These are phyloP conservation scores for Cecropterus lyciades DNA, from an alignment of 1,140 invertebrate species.

Conservation along the genomic window DNA sequence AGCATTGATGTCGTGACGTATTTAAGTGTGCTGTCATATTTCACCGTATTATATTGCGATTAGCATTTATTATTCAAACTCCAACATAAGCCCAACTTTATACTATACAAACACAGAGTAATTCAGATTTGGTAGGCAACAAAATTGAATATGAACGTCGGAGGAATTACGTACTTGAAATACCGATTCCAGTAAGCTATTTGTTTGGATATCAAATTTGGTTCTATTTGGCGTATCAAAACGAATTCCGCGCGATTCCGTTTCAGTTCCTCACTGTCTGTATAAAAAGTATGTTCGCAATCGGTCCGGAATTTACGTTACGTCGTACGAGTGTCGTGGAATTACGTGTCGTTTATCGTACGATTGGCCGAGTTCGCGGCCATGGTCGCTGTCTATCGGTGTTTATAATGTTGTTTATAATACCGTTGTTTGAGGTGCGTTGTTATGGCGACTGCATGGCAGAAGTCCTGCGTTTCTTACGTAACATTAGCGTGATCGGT, in stretches of 20 bases:
- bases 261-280: no score
- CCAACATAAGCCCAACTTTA: constrained; percentile 15
- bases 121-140: constrained; percentile 29
- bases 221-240: constrained; percentile 23
- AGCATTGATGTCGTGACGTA: constrained; percentile 37
- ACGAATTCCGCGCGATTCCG: no score
- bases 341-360: constrained; percentile 1
- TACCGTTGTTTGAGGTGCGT: constrained; percentile 52
- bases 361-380: background rate
- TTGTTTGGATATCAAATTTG: constrained; percentile 28
- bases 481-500: constrained; percentile 53
- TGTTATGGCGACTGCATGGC: constrained; percentile 56
- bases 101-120: constrained; percentile 24
- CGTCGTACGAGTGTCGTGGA: background rate
- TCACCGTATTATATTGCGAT: constrained; percentile 42
- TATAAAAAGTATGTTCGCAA: background rate
- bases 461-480: constrained; percentile 50
- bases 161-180: constrained; percentile 12
- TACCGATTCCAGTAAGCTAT: constrained; percentile 19
- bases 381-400: background rate
- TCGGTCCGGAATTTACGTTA: no score
- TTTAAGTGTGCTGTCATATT: constrained; percentile 40
- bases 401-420: constrained; percentile 51
- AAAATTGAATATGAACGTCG: constrained; percentile 26
- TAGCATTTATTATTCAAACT: constrained; percentile 50